These are phyloP conservation scores for Panagrolaimus sp. DNA, from an alignment of 1,140 invertebrate species.

Conservation along the genomic window DNA sequence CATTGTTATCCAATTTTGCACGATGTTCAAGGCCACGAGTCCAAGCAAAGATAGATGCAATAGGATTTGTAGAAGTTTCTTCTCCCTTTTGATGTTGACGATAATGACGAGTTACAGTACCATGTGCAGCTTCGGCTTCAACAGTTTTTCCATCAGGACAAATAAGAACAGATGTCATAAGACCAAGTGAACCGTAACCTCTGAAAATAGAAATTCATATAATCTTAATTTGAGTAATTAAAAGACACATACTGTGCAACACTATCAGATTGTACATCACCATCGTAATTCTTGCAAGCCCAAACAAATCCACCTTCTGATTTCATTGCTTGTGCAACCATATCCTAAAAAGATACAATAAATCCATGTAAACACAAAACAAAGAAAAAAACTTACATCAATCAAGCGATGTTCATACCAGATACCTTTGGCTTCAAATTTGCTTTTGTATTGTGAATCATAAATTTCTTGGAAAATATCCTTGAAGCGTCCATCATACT, in stretches of 20 bases:
- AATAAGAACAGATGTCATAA: conserved; percentile 89
- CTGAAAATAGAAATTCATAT: not conserved
- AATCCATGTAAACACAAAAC: no score
- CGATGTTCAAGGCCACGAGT: conserved; percentile 81
- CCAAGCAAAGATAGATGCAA: conserved; percentile 97
- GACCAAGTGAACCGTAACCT: conserved; percentile 74
- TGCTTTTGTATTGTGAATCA: conserved; percentile 77
- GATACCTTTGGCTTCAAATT: conserved; percentile 77
- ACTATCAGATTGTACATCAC: conserved; percentile 94
- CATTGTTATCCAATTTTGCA: conserved; percentile 84
- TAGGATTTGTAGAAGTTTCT: conserved; percentile 94
- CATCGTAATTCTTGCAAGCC: conserved; percentile 98
- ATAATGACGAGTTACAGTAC: conserved; percentile 90
- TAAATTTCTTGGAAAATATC: conserved; percentile 98
- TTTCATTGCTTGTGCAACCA: conserved; percentile 97
- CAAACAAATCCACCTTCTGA: conserved; percentile 96
- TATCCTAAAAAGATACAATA: no score
- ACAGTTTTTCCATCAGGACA: conserved; percentile 93
- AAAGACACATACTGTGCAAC: conserved; percentile 83
- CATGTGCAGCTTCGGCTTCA: conserved; percentile 92
- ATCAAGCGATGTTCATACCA: conserved; percentile 97
- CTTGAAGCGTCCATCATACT: conserved; percentile 95
- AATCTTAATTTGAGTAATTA: not conserved
- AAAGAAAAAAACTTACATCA: no score
- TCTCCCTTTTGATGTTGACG: conserved; percentile 86